These are phyloP conservation scores for Rhinichthys klamathensis DNA, from an alignment of 2,113 vertebrate genomes.

Conservation along the genomic window DNA sequence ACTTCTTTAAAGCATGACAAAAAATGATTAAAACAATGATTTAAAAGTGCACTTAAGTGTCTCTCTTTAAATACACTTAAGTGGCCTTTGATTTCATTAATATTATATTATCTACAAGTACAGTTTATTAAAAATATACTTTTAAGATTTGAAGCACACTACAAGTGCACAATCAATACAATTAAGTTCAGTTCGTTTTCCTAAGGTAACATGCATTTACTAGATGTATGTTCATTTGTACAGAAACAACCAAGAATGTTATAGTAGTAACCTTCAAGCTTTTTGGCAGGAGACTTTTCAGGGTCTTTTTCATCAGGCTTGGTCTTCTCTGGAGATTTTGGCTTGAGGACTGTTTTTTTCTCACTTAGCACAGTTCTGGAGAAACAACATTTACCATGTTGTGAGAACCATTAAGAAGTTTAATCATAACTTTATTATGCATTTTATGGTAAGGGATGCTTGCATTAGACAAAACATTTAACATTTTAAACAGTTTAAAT, in stretches of 20 bases:
- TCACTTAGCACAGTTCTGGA: slow-evolving; percentile 92
- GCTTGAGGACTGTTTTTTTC: slow-evolving; percentile 93
- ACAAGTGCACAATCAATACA: no score
- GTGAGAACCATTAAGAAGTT: no score
- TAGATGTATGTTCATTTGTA: background rate
- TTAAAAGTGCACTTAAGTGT: no score
- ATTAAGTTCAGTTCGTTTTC: no score
- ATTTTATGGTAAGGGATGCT: background rate
- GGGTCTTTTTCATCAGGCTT: slow-evolving; percentile 94
- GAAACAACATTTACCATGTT: slow-evolving; percentile 14
- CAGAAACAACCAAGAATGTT: background rate
- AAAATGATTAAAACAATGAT: no score
- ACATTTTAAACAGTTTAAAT: background rate
- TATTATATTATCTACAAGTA: no score
- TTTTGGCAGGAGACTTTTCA: slow-evolving; percentile 95
- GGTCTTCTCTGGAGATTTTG: slow-evolving; percentile 94
- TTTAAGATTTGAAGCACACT: no score
- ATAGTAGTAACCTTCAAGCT: slow-evolving; percentile 84
- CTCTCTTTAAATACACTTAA: no score
- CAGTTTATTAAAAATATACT: no score
- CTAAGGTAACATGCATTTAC: background rate
- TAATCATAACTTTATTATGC: background rate
- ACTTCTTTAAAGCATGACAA: no score
- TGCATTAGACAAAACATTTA: background rate
- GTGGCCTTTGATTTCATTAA: no score